Base-by-base conservation (phyloP, 2,888 invertebrate genomes). In the Luffia ferchaultella region DNA sequence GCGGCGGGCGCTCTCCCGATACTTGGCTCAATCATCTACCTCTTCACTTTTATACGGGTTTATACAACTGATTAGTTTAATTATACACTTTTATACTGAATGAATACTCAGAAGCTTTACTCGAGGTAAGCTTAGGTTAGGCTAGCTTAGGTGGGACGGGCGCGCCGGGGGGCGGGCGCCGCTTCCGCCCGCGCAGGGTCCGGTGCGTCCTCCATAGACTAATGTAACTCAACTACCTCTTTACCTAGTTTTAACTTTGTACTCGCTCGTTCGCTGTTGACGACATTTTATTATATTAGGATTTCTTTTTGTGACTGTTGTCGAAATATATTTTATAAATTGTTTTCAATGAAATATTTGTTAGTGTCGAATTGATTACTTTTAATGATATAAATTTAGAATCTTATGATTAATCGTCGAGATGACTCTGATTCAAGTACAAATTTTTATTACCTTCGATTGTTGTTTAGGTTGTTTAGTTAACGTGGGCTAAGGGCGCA, bases 11-110 rank as follows among this genome's bases (percentile, higher is more conserved):
- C 58, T 60, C 62, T 62, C 49, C 59, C 62, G 55, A 55, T 62
- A 59, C 59, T 59, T 64, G 80, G 79, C 80, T 80, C 77, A 80
- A 80, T 75, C 73, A 78, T 71, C 76, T 82, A 83, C 82, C 82
- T 82, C 82, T 82, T 80, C 79, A 79, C 75, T 78, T 82, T 79
- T 82, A 82, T 80, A 82, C 82, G 82, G 83, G 83, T 82, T 83
- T 82, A 73, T 82, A 80, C 79, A 82, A 75, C 52, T 56, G 52
- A 80, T 77, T 82, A 82, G 82, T 82, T 80, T 80, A 83, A 83
- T 82, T 82, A 82, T 83, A 83, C 82, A 83, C 76, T 76, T 77
- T 76, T 79, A 80, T 76, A 79, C 77, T 71, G 74, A 80, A 75
- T 71, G 62, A 83, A 83, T 83, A 83, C 82, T 83, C 82, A 83